phyloP scores from a whole-genome alignment of 2,888 invertebrate genomes.

The Portevinia maculata region DNA sequence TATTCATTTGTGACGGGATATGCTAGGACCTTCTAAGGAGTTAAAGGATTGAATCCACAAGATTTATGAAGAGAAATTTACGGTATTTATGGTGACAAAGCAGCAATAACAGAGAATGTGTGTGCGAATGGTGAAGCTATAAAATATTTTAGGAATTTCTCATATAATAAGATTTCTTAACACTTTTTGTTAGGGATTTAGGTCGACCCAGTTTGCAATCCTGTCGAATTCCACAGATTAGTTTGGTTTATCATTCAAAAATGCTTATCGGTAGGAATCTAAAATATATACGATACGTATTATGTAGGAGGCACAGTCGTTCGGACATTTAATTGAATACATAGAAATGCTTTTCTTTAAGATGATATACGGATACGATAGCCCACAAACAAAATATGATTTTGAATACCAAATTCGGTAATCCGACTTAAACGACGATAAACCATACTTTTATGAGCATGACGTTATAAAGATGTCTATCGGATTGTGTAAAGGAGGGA shows the following conservation, averaged over 20 bases:
- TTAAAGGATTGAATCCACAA: conserved; percentile 49
- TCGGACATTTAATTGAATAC: neutral
- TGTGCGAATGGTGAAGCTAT: conserved; percentile 20
- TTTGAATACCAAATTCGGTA: neutral
- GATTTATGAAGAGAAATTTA: conserved; percentile 57
- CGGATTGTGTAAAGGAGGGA: neutral
- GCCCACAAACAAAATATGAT: neutral
- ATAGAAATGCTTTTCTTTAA: neutral
- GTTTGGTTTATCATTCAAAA: conserved; percentile 48
- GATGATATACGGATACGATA: neutral
- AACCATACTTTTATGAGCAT: neutral
- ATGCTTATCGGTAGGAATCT: conserved; percentile 27
- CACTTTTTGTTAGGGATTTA: conserved; percentile 21
- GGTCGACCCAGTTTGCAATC: conserved; percentile 17
- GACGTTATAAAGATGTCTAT: neutral
- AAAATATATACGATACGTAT: conserved; percentile 12
- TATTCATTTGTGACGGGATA: conserved; percentile 53
- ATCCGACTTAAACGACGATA: neutral
- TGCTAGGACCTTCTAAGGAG: conserved; percentile 29
- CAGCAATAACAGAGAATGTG: conserved; percentile 14
- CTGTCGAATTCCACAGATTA: conserved; percentile 24
- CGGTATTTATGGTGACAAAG: conserved; percentile 43
- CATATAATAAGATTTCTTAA: conserved; percentile 56
- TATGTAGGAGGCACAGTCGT: neutral
- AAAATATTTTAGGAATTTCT: conserved; percentile 61